Conservation (phyloP, 1,140 invertebrate species). For the Papilio machaon region DNA sequence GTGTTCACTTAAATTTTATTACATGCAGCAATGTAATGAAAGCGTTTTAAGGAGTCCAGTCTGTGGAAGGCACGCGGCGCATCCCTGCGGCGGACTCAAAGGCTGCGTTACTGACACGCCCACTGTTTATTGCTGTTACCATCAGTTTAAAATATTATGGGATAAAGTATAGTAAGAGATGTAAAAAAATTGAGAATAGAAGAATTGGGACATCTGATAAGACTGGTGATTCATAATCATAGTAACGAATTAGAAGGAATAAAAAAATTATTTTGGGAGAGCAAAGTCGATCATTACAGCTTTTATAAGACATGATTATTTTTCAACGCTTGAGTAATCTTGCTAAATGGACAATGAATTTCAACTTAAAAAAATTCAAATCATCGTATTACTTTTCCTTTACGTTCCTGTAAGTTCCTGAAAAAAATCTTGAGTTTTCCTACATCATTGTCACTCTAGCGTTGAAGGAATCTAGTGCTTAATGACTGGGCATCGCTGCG, state of each 20-base stretch:
- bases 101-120: slow-evolving; percentile 46
- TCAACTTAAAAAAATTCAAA: no score
- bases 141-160: slow-evolving; percentile 20
- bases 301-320: no score
- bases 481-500: slow-evolving; percentile 64
- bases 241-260: no score
- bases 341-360: no score
- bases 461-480: slow-evolving; percentile 64
- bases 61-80: slow-evolving; percentile 59
- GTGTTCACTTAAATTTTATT: slow-evolving; percentile 55
- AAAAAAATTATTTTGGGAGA: no score
- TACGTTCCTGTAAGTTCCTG: background rate
- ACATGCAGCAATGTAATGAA: slow-evolving; percentile 54
- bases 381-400: no score
- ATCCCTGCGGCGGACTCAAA: slow-evolving; percentile 65
- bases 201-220: background rate
- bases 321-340: no score
- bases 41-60: slow-evolving; percentile 61
- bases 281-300: no score
- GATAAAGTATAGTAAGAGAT: slow-evolving; percentile 10
- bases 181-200: background rate
- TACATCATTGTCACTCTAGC: slow-evolving; percentile 47
- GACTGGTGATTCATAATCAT: no score
- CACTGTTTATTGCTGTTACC: slow-evolving; percentile 42
- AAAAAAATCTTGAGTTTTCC: background rate